phyloP scores from a whole-genome alignment of 2,888 invertebrate genomes.

The Anthoptus insignis region DNA sequence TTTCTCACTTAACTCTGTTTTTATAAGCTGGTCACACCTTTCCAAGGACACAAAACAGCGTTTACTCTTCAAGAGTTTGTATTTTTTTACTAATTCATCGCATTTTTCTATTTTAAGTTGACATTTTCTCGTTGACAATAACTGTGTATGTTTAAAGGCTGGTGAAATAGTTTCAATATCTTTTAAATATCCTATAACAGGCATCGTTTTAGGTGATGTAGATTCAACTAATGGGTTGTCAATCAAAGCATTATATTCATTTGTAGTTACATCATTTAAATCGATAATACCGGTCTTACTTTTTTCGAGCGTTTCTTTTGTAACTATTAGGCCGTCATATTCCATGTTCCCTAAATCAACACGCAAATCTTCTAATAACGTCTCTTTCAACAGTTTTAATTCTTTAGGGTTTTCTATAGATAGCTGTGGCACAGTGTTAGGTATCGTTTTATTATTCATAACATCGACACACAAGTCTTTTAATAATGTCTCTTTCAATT shows the following conservation, averaged over 20 bases:
- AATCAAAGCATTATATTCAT: too few relatives aligned
- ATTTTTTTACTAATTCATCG: conserved; percentile 60
- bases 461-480: conserved; percentile 57
- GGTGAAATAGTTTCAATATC: background rate
- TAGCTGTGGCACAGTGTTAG: background rate
- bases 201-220: background rate
- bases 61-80: conserved; percentile 53
- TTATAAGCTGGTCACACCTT: conserved; percentile 58
- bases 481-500: conserved; percentile 58
- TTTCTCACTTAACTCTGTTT: background rate
- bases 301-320: background rate
- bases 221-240: too few relatives aligned
- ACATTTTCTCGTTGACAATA: conserved; percentile 48
- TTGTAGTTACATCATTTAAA: too few relatives aligned
- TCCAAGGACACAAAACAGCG: conserved; percentile 60
- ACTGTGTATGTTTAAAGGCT: background rate
- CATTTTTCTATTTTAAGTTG: conserved; percentile 61
- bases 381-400: too few relatives aligned
- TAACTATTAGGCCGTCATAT: background rate
- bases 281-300: too few relatives aligned
- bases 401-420: conserved; percentile 50
- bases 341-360: conserved; percentile 32
- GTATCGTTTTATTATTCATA: conserved; percentile 19
- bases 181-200: background rate
- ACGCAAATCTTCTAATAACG: conserved; percentile 60